Percentiles rank a stretch among this genome's conserved stretches.
phyloP scores from a whole-genome alignment of 2,888 invertebrate species.

The Mesorhabditis belari region DNA sequence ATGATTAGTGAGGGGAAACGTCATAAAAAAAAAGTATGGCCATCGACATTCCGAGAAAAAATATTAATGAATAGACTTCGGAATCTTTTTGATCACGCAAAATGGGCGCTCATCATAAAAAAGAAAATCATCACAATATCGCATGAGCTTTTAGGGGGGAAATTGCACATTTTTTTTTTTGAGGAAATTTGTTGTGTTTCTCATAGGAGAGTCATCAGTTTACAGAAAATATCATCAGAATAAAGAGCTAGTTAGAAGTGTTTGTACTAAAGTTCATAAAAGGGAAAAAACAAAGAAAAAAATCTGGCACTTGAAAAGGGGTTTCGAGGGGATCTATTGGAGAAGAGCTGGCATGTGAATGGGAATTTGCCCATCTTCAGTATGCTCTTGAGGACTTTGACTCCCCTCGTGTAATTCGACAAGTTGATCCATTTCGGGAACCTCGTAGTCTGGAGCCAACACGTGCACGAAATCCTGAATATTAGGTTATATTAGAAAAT shows the following conservation, averaged over 20 bases:
- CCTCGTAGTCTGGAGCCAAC: slow-evolving; percentile 35
- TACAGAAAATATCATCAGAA: no score
- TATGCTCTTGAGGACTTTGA: slow-evolving; percentile 4
- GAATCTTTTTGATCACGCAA: no score
- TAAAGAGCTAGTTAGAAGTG: not conserved
- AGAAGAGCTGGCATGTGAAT: not conserved
- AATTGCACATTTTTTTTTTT: no score
- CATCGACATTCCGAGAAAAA: no score
- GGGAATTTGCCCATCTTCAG: slow-evolving; percentile 3
- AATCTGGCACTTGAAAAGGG: not conserved
- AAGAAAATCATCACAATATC: no score
- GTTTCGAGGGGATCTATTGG: slow-evolving; percentile 6
- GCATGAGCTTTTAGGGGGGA: no score
- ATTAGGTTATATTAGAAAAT: not conserved
- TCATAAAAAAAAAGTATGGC: no score
- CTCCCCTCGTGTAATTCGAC: slow-evolving; percentile 10
- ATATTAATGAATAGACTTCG: no score
- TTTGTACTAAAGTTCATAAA: slow-evolving; percentile 6
- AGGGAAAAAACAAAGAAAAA: not conserved
- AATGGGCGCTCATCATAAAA: no score
- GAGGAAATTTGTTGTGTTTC: no score
- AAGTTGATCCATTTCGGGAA: slow-evolving; percentile 20
- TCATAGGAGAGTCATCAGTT: no score
- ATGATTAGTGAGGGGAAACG: no score
- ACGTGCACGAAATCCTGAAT: slow-evolving; percentile 26